Base-by-base conservation (phyloP, 2,797 vertebrate genomes). In the Thunnus albacares region DNA sequence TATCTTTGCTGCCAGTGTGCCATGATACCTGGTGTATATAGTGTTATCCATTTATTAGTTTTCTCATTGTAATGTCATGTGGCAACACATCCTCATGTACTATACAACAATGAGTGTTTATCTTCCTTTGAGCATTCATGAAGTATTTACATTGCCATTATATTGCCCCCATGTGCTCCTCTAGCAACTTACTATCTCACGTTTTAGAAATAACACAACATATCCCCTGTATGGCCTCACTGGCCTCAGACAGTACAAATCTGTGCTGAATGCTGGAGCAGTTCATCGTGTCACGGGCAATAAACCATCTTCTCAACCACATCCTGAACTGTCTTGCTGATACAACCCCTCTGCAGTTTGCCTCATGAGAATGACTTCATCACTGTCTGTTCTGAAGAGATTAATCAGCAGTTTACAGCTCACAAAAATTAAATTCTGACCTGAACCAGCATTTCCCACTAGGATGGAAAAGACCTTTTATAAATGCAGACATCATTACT, bases 221-320 rank as follows among this genome's bases (percentile, higher is more conserved):
- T 15, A n/a, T 41, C 14, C 13, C n/a, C 60, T 35, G 61, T 64
- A 12, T 64, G 52, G 82, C 75, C 67, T 72, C 75, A 57, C 56
- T 82, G 73, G 43, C 24, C 22, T 58, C 38, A 76, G 69, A 82
- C 83, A 87, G 62, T 62, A 79, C 38, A 17, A 26, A 35, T 6
- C 78, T 78, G 64, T 77, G 43, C 28, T n/a, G 13, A n/a, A 57
- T 47, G 18, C 45, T 28, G 41, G 11, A 60, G 58, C 13, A 0
- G 17, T 52, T 80, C 64, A 59, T 75, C 5, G 53, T 74, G 82
- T 79, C 63, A 71, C 2, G 56, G 59, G 64, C 53, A 56, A 85
- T 78, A 77, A 88, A 83, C 47, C 28, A 76, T 75, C 77, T 58
- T 58, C 64, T 82, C 59, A 35, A 66, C 70, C 71, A 78, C 57